Evolutionary conservation across 2,888 invertebrate species (phyloP), one percentile per base, ranked within the genome.

Genomic region (Chaetogeoica ovagalla): DNA sequence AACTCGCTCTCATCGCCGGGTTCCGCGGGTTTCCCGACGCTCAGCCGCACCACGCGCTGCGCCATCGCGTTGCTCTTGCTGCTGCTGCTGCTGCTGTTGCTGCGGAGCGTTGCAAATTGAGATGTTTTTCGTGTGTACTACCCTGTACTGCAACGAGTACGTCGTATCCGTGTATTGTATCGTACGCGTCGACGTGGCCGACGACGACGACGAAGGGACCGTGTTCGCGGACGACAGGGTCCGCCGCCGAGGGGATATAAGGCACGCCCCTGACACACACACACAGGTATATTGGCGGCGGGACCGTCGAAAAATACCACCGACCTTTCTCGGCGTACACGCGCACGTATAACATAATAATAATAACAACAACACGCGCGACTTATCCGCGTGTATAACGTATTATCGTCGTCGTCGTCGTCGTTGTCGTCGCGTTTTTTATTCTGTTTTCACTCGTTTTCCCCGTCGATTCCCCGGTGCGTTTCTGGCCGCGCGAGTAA

Each of bases 61-160:
- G n/a, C n/a, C n/a, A n/a, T n/a, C n/a, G n/a, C n/a, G n/a, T n/a
- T n/a, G n/a, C n/a, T n/a, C n/a, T n/a, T n/a, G n/a, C n/a, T n/a
- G n/a, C n/a, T n/a, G n/a, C n/a, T n/a, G n/a, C n/a, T n/a, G n/a
- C n/a, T 43, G 43, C 23, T 43, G 60, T 48, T 37, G 62, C 52
- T 63, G 15, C 60, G 6, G 71, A 79, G 55, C 79, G 79, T 79
- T 79, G 79, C 79, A 79, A 79, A 79, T 79, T 79, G 79, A 79
- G 79, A 71, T 71, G 55, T 79, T 37, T 19, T 39, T n/a, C 19
- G 39, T 69, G 19, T 19, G 19, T 37, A 37, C 60, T 1, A 55
- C 79, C 79, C 70, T 71, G 79, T 30, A 30, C 30, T 30, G 30
- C 30, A 30, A 30, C 30, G 30, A 1, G 30, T 30, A 30, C 30